These are phyloP conservation scores for Calyptomena viridis DNA, from an alignment of 2,113 vertebrate genomes.

Conservation along the genomic window DNA sequence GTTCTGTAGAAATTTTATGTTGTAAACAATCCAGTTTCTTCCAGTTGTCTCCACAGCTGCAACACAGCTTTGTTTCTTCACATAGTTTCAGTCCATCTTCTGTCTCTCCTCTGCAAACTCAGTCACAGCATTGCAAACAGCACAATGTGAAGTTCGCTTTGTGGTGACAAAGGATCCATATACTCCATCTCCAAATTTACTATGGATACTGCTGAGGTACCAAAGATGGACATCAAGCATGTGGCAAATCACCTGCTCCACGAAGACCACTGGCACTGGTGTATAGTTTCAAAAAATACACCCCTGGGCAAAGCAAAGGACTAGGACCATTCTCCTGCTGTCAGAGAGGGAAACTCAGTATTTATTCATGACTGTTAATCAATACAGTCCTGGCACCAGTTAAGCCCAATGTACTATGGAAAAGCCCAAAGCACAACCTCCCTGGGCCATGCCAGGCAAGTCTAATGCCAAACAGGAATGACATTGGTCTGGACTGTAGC, in stretches of 20 bases:
- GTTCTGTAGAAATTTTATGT: neutral
- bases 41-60: neutral
- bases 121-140: neutral
- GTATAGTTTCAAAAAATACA: neutral
- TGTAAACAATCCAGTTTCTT: neutral
- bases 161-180: neutral
- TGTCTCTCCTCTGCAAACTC: neutral
- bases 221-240: neutral
- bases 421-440: neutral
- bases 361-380: neutral
- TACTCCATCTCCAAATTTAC: neutral
- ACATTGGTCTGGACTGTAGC: neutral
- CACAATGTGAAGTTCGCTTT: neutral
- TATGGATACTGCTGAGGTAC: neutral
- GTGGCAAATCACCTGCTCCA: neutral
- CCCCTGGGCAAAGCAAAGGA: neutral
- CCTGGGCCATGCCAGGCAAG: fast-evolving
- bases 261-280: neutral
- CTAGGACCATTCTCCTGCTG: neutral
- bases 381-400: neutral
- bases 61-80: neutral
- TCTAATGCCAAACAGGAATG: neutral
- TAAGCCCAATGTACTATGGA: neutral
- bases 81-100: neutral
- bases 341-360: neutral